Base-by-base conservation (phyloP, 2,888 invertebrate genomes). In the Heliconius ethilla region DNA sequence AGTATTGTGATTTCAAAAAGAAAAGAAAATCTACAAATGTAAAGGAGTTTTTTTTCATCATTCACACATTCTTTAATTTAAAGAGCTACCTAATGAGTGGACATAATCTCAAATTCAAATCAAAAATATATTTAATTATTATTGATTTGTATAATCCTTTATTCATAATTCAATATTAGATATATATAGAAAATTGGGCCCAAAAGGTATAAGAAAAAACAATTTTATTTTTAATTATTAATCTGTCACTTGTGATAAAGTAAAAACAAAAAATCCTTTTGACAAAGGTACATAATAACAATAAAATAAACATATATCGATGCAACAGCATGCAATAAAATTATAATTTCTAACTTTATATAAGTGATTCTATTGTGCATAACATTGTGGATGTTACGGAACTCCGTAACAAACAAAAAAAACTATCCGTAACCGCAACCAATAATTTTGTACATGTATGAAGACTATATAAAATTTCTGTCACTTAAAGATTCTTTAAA, bases 311-410 rank as follows among this genome's bases (percentile, higher is more conserved):
- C 89, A 90, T 86, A 83, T 89, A 90, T 86, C 87, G 85, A 89
- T 89, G 88, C 91, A 93, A 94, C 92, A 93, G 89, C 90, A 91
- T 90, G 89, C 89, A 89, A 92, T 92, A 93, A 92, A 93, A 92
- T 91, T 89, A 90, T 75, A 90, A 89, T 87, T 82, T 85, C 87
- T 85, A 92, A 93, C 91, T 88, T 86, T 88, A 77, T 85, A 87
- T 89, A 89, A 85, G 87, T 84, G 84, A 84, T 87, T 87, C 87
- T 83, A 88, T 90, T 91, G 90, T 92, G 90, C 62, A 22, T 27
- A n/a, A 59, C 59, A 59, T 59, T 59, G n/a, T n/a, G n/a, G 10
- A n/a, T n/a, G 10, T 59, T 59, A 59, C n/a, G 59, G n/a, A 59
- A 9, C n/a, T 10, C n/a, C 59, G n/a, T 55, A 55, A 55, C 51